A percentile compares a stretch with the other conserved stretches of the same genome.
Evolutionary conservation across 2,797 vertebrate genomes (phyloP).

Genomic region (Sitta carolinensis): DNA sequence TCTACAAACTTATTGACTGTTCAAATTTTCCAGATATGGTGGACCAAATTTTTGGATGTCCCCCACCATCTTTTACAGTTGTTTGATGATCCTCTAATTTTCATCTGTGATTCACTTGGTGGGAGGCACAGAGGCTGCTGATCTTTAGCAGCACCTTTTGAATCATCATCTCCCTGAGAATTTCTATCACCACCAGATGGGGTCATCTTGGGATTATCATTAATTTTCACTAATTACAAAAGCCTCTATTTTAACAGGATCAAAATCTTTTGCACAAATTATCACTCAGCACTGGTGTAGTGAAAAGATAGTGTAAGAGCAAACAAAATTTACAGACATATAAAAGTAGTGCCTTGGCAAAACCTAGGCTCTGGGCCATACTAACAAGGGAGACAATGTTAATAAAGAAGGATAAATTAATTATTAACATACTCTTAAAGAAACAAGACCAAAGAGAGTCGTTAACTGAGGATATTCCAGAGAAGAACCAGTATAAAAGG

Average conservation of each 20-base stretch:
- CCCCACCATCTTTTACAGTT: neutral
- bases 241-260: neutral
- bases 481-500: neutral
- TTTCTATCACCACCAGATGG: neutral
- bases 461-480: neutral
- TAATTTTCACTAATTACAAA: neutral
- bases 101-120: neutral
- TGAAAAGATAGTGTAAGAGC: neutral
- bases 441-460: neutral
- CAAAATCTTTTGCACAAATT: neutral
- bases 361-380: neutral
- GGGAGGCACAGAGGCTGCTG: neutral
- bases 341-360: neutral
- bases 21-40: neutral
- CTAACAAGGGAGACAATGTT: neutral
- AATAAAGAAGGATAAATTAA: neutral
- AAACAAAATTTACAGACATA: neutral
- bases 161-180: neutral
- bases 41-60: neutral
- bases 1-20: neutral
- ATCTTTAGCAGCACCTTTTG: neutral
- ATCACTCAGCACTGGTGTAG: neutral
- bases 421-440: neutral
- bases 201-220: neutral
- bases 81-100: neutral